Evolutionary conservation across 2,113 vertebrate species (phyloP).

Genomic region (Thinocorus orbignyianus): DNA sequence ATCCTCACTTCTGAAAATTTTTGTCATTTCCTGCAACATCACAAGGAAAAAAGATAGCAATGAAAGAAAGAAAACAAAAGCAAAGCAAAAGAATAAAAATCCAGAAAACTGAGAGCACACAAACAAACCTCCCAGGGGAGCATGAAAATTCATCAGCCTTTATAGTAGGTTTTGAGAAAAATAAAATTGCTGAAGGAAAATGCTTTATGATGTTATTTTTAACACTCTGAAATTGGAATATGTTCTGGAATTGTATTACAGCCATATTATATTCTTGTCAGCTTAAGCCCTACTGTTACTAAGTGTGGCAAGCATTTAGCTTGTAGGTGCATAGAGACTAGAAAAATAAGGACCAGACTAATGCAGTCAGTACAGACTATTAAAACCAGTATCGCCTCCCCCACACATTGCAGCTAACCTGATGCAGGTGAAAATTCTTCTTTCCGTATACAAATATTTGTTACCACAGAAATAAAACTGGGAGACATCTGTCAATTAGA

Average conservation of each 20-base stretch:
- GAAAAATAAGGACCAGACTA: not conserved
- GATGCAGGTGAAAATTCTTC: not conserved
- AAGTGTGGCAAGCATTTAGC: not conserved
- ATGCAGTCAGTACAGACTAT: not conserved
- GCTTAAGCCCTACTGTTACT: not conserved
- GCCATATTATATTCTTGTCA: not conserved
- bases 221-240: not conserved
- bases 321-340: not conserved
- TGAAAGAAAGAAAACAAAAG: not conserved
- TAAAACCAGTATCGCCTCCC: not conserved
- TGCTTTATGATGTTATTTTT: not conserved
- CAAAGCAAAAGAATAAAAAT: not conserved
- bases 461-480: not conserved
- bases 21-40: not conserved
- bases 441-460: not conserved
- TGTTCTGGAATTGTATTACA: not conserved
- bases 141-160: not conserved
- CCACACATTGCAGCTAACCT: not conserved
- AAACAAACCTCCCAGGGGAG: not conserved
- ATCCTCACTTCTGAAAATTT: not conserved
- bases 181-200: not conserved
- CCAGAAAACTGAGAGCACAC: not conserved
- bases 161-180: not conserved
- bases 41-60: not conserved
- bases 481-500: not conserved